Evolutionary conservation across 2,797 vertebrate species (phyloP), one percentile per base, ranked within the genome.

Genomic region (Cheirogaleus major): DNA sequence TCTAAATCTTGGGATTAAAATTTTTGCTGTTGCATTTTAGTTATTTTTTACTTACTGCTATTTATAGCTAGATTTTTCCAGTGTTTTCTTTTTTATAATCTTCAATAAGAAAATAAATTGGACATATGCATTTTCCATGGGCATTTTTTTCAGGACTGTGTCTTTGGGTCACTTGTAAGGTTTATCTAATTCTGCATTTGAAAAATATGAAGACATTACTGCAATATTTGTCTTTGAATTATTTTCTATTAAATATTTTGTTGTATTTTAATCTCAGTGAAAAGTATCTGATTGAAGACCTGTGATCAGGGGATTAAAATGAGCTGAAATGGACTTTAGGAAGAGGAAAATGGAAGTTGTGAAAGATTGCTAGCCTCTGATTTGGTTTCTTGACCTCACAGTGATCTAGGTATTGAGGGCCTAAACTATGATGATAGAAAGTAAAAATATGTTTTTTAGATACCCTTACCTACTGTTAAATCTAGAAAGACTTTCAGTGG

Each of bases 91-190:
- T 81, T 92, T 59, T 65, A 17, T 89, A 38, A 25, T 81, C 92
- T 95, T 86, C 38, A 72, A 52, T 80, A 69, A 63, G 23, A 90
- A 97, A 89, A 48, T n/a, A 65, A 91, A 73, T 89, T 45, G 35
- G n/a, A 45, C n/a, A 32, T 80, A 38, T 7, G 1, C 30, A 82
- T 89, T 95, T 95, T 95, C 59, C 10, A 75, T 15, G 76, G 50
- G 88, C 23, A 30, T n/a, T 84, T 59, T 89, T 91, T 83, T 32
- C 32, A 59, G 63, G 50, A 11, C 25, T 92, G 25, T 80, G 8
- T 93, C 41, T 95, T 90, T 75, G 55, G 81, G 14, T 90, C 45
- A 79, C n/a, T 91, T 86, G 18, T 75, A 25, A 43, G 23, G 13
- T 80, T 45, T 41, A 9, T 93, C 25, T 79, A 81, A 72, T 78